Conservation (phyloP, 1,140 invertebrate genomes). For the Bombus pyrosoma region DNA sequence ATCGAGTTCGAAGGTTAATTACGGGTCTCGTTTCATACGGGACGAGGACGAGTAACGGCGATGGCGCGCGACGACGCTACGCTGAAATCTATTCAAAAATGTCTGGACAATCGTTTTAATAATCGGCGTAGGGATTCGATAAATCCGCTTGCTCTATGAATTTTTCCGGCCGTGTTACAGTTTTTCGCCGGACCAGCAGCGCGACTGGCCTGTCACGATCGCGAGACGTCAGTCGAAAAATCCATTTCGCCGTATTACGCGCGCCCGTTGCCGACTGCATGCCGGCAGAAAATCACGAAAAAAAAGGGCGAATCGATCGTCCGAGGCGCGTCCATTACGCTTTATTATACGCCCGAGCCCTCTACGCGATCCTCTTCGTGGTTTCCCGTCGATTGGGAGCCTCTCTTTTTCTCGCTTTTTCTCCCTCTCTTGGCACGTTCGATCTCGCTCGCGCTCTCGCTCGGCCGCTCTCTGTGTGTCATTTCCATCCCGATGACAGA, state of each 20-base stretch:
- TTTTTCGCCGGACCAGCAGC: not conserved
- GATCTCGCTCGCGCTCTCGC: constrained; percentile 7
- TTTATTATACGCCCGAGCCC: constrained; percentile 76
- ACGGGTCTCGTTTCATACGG: constrained; percentile 3
- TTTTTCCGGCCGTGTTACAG: constrained; percentile 10
- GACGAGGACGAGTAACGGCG: not conserved
- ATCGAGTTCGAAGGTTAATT: constrained; percentile 41
- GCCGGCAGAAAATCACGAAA: constrained; percentile 67
- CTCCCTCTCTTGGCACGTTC: constrained; percentile 19
- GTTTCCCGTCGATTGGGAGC: constrained; percentile 59
- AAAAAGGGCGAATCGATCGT: constrained; percentile 73
- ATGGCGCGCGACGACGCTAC: not conserved
- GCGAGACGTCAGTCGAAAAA: constrained; percentile 40
- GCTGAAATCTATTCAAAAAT: not conserved
- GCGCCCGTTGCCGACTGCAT: constrained; percentile 38
- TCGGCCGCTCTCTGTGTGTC: constrained; percentile 14
- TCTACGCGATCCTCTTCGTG: constrained; percentile 55
- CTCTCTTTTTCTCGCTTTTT: constrained; percentile 20
- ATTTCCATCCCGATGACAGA: constrained; percentile 41
- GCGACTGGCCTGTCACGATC: constrained; percentile 23
- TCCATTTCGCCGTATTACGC: constrained; percentile 48
- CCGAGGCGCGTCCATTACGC: constrained; percentile 76
- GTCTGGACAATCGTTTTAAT: not conserved
- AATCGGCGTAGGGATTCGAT: constrained; percentile 27
- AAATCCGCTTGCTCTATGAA: constrained; percentile 33